Evolutionary conservation across 2,888 invertebrate species (phyloP), one percentile per base, ranked within the genome.

Genomic region (Pollenia labialis): DNA sequence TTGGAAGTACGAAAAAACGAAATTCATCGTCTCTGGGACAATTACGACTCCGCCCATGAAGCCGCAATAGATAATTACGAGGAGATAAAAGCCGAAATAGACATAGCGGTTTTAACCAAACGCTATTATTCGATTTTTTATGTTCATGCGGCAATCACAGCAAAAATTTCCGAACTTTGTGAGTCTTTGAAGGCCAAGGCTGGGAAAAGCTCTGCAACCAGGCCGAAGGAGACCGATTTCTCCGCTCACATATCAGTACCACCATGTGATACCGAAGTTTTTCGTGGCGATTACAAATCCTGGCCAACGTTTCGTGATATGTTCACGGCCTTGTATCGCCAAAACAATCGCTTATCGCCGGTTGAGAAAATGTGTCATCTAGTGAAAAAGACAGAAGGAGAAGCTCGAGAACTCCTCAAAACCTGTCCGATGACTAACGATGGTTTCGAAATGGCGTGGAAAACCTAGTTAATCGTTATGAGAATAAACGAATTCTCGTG

Each of bases 201-300:
- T 46, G 11, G 46, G 8, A 8, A 8, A 46, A 46, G 6, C 1
- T 46, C 10, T 11, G 11, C 46, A 2, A 1, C 46, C 2, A 8
- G 46, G 11, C 46, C 46, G 6, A 46, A 46, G 10, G 11, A 8
- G 11, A 8, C 46, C 8, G 8, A 9, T n/a, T 42, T 18, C 8
- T 10, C 62, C 2, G n/a, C 62, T 10, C 62, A 81, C 12, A 81
- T 74, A 18, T 64, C 48, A 14, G 12, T 81, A 11, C 81, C 64
- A 14, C 64, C 72, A 4, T 81, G 81, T n/a, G 81, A 81, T 40
- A 72, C 64, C 0, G 81, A 72, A 18, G 56, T 71, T 23, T 64
- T 75, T 42, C 18, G 58, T 52, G 48, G 44, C 32, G 46, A 68
- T 14, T 69, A 72, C n/a, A 12, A 77, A 62, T 44, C 56, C n/a